A percentile compares a stretch with the other conserved stretches of the same genome.
Conservation (phyloP, 2,797 vertebrate genomes). For the Acanthurus leucopareius region DNA sequence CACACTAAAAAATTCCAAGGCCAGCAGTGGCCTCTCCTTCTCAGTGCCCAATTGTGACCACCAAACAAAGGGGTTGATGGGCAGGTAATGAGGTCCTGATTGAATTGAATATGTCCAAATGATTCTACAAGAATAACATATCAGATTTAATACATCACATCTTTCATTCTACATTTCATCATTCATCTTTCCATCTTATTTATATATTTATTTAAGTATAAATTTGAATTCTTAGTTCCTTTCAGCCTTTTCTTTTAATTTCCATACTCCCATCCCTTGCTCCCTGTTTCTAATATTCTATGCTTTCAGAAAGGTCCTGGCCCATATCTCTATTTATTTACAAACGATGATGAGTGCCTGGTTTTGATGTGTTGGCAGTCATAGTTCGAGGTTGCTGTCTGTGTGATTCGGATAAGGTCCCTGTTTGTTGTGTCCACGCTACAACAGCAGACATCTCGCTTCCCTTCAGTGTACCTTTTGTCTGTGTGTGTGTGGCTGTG, state of each 20-base stretch:
- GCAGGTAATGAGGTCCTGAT: constrained; percentile 54
- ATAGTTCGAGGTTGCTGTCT: constrained; percentile 46
- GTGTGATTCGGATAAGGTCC: constrained; percentile 47
- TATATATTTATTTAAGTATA: constrained; percentile 62
- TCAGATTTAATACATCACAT: constrained; percentile 56
- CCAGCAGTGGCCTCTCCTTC: constrained; percentile 35
- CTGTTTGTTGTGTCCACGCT: constrained; percentile 47
- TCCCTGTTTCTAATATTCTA: constrained; percentile 19
- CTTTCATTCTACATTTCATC: constrained; percentile 69
- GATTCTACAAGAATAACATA: constrained; percentile 62
- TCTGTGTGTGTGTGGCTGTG: constrained; percentile 1
- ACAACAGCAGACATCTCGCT: constrained; percentile 16
- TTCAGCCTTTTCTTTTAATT: constrained; percentile 1
- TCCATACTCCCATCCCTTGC: constrained; percentile 4
- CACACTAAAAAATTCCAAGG: constrained; percentile 50
- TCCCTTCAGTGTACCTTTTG: constrained; percentile 44
- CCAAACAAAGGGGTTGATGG: constrained; percentile 57
- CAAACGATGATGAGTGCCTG: constrained; percentile 50
- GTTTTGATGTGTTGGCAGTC: constrained; percentile 57
- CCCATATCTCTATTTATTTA: constrained; percentile 57
- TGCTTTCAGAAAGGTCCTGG: constrained; percentile 35
- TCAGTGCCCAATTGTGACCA: constrained; percentile 45
- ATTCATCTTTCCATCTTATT: constrained; percentile 52
- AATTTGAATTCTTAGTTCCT: constrained; percentile 22
- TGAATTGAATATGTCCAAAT: constrained; percentile 53